Base-by-base conservation (phyloP, 2,888 invertebrate species). In the Mimas tiliae region DNA sequence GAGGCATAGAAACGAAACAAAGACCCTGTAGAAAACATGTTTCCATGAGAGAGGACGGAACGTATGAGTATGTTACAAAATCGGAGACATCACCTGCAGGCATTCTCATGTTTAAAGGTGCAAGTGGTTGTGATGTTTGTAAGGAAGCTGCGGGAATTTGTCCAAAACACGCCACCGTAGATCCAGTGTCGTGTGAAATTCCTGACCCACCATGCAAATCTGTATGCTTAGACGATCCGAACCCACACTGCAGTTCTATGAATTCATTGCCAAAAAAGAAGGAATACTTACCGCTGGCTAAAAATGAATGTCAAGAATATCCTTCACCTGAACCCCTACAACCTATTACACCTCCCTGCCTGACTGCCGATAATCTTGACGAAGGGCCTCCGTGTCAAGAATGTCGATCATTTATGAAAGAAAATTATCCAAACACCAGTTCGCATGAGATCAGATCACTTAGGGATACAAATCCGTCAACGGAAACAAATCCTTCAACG, bases 21-120 rank as follows among this genome's bases (percentile, higher is more conserved):
- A 76, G 68, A n/a, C 0, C 19, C 1, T 70, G 72, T 51, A 78
- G 74, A 9, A 88, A 87, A 72, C 87, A 77, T 45, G 86, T 87
- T 0, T 80, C 80, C 0, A 62, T 87, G 64, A 81, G 82, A 7
- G 80, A 80, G 69, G 72, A 75, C 9, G 45, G 69, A 47, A 14
- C 63, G 45, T 58, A 77, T 7, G 66, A 64, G 1, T 72, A 69
- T 42, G 74, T 76, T 58, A 55, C 77, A 27, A 58, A 58, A 19
- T 38, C 66, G 0, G 52, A 65, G 11, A 63, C 45, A 33, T 9
- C 16, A 8, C 72, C 74, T 2, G 81, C 78, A 19, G 83, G 85
- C 6, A 86, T 88, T 51, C 65, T 86, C 11, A 62, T 75, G 4
- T 76, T 79, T 51, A 82, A 82, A 73, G 76, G 79, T 6, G 62